Conservation (phyloP, 2,797 vertebrate species). For the Muscicapa comitata region DNA sequence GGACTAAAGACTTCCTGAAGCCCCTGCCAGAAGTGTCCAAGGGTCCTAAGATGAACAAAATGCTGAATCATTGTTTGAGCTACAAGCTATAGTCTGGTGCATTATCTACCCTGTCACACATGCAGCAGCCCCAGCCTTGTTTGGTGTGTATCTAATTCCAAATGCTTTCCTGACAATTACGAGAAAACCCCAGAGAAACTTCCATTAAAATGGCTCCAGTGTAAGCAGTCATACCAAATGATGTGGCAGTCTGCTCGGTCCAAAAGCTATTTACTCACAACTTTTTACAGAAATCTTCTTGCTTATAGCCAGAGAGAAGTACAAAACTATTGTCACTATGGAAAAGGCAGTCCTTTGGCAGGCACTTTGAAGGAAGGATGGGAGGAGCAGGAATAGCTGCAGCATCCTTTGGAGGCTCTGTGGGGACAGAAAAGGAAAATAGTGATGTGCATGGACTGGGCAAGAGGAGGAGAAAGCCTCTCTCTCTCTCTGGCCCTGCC, state of each 20-base stretch:
- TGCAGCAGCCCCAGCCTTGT: background rate
- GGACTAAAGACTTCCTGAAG: background rate
- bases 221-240: background rate
- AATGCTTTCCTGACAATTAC: background rate
- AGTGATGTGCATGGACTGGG: background rate
- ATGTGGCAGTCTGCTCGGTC: background rate
- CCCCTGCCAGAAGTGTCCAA: background rate
- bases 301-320: background rate
- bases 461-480: background rate
- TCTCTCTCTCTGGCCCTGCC: background rate
- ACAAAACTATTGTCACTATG: background rate
- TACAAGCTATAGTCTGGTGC: background rate
- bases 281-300: background rate
- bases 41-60: background rate
- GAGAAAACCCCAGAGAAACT: fast-evolving
- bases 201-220: background rate
- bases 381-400: background rate
- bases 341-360: background rate
- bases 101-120: background rate
- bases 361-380: background rate
- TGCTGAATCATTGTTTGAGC: background rate
- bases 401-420: background rate
- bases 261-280: background rate
- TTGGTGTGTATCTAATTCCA: background rate
- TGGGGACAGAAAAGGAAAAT: background rate